Percentiles rank a stretch among this genome's conserved stretches.
Conservation (phyloP, 1,140 invertebrate species). For the Drosophila orena region DNA sequence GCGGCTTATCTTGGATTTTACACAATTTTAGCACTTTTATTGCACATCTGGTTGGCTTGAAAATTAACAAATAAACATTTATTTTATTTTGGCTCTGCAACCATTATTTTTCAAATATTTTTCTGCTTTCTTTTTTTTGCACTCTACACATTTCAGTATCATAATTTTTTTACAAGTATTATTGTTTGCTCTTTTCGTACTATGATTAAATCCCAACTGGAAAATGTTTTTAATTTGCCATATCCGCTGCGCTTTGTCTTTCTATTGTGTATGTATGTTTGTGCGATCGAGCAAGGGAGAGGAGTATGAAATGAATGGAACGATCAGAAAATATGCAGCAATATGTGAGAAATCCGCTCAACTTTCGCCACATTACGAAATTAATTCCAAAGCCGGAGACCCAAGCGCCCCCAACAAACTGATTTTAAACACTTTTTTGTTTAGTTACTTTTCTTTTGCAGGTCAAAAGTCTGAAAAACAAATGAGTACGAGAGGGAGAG, state of each 20-base stretch:
- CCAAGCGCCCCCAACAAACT: slow-evolving; percentile 36
- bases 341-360: slow-evolving; percentile 35
- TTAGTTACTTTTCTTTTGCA: slow-evolving; percentile 57
- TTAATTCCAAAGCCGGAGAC: slow-evolving; percentile 42
- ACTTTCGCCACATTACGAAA: slow-evolving; percentile 81
- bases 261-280: slow-evolving; percentile 10
- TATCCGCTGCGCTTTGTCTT: slow-evolving; percentile 63
- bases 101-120: slow-evolving; percentile 12
- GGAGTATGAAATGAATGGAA: slow-evolving; percentile 1
- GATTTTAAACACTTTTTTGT: slow-evolving; percentile 28
- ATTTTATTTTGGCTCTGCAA: slow-evolving; percentile 9
- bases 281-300: slow-evolving; percentile 14
- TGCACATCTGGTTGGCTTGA: slow-evolving; percentile 37
- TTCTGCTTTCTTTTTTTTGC: slow-evolving; percentile 8
- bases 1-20: slow-evolving; percentile 37
- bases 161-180: not conserved
- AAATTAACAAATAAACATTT: slow-evolving; percentile 19
- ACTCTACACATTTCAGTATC: slow-evolving; percentile 8
- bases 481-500: slow-evolving; percentile 37
- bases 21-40: slow-evolving; percentile 41
- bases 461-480: slow-evolving; percentile 75
- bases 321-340: slow-evolving; percentile 51
- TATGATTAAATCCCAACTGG: slow-evolving; percentile 55
- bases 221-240: slow-evolving; percentile 72
- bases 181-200: slow-evolving; percentile 38